These are phyloP conservation scores for Scomber colias DNA, from an alignment of 2,113 vertebrate species.

Conservation along the genomic window DNA sequence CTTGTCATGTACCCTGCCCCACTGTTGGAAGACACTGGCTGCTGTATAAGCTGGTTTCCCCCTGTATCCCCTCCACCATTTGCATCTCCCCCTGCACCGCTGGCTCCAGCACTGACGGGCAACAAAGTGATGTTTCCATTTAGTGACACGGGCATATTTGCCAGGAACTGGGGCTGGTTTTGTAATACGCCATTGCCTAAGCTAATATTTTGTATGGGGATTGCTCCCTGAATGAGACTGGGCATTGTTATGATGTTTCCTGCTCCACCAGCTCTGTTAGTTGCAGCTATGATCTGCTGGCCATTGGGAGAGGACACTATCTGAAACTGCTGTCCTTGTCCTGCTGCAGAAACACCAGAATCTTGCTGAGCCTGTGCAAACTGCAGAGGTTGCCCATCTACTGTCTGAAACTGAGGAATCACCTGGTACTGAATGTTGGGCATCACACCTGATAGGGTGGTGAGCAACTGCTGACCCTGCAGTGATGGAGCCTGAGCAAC, in stretches of 20 bases:
- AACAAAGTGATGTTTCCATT: slow-evolving; percentile 97
- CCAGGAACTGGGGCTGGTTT: slow-evolving; percentile 93
- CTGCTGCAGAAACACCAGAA: slow-evolving; percentile 72
- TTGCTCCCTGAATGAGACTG: slow-evolving; percentile 92
- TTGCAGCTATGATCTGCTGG: slow-evolving; percentile 91
- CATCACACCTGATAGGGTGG: slow-evolving; percentile 90
- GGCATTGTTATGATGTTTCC: slow-evolving; percentile 95
- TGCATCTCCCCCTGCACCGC: slow-evolving; percentile 66
- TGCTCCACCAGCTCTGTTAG: slow-evolving; percentile 77
- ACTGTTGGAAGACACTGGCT: slow-evolving; percentile 66
- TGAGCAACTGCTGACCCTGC: slow-evolving; percentile 93
- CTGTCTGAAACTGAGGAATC: slow-evolving; percentile 96
- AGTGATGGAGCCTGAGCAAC: slow-evolving; percentile 88
- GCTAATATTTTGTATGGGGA: slow-evolving; percentile 94
- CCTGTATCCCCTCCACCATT: slow-evolving; percentile 64
- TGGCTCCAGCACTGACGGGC: slow-evolving; percentile 88
- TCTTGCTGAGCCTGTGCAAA: slow-evolving; percentile 92
- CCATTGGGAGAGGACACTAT: slow-evolving; percentile 88
- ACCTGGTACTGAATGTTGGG: slow-evolving; percentile 98
- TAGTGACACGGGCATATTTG: slow-evolving; percentile 94
- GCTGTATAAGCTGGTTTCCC: slow-evolving; percentile 74
- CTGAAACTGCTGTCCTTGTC: slow-evolving; percentile 93
- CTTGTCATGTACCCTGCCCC: slow-evolving; percentile 73
- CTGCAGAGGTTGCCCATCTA: slow-evolving; percentile 95
- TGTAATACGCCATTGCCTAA: slow-evolving; percentile 90